A percentile compares a stretch with the other conserved stretches of the same genome.
phyloP scores from a whole-genome alignment of 2,888 invertebrate species.

The Corythucha ciliata region DNA sequence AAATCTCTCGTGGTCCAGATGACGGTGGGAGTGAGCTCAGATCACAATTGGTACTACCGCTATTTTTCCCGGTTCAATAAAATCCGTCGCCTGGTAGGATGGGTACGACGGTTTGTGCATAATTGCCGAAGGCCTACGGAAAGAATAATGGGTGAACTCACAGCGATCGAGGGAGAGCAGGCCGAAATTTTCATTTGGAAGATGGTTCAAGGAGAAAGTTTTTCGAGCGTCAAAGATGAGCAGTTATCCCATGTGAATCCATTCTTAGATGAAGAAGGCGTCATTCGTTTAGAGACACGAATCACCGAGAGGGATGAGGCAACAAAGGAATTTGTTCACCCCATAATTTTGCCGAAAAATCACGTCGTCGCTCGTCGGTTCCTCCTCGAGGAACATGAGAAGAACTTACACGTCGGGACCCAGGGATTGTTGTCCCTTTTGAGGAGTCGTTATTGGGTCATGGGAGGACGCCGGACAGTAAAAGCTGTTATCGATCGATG shows the following conservation, averaged over 20 bases:
- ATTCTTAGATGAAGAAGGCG: background rate
- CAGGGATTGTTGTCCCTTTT: conserved; percentile 13
- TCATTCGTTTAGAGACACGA: conserved; percentile 11
- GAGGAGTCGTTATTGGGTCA: conserved; percentile 9
- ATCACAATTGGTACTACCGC: too few relatives aligned
- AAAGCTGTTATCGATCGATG: conserved; percentile 13
- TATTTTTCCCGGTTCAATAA: conserved; percentile 9
- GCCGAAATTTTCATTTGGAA: too few relatives aligned
- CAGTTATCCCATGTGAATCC: too few relatives aligned
- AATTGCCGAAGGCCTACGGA: background rate
- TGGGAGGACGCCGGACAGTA: conserved; percentile 11
- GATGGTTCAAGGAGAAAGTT: too few relatives aligned
- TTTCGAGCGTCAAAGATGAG: too few relatives aligned
- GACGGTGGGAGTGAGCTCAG: too few relatives aligned
- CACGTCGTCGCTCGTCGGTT: conserved; percentile 5
- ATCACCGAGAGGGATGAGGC: background rate
- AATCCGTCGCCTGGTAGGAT: conserved; percentile 1
- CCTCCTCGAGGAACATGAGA: conserved; percentile 1
- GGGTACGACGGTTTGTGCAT: conserved; percentile 5
- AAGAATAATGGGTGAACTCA: background rate
- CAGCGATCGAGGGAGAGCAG: background rate
- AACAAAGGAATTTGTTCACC: conserved; percentile 8
- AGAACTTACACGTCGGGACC: background rate
- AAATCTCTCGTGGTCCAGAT: background rate
- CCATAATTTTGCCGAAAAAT: conserved; percentile 15